Percentiles rank a stretch among this genome's conserved stretches.
phyloP scores from a whole-genome alignment of 2,797 vertebrate species.

The Sciurus carolinensis region DNA sequence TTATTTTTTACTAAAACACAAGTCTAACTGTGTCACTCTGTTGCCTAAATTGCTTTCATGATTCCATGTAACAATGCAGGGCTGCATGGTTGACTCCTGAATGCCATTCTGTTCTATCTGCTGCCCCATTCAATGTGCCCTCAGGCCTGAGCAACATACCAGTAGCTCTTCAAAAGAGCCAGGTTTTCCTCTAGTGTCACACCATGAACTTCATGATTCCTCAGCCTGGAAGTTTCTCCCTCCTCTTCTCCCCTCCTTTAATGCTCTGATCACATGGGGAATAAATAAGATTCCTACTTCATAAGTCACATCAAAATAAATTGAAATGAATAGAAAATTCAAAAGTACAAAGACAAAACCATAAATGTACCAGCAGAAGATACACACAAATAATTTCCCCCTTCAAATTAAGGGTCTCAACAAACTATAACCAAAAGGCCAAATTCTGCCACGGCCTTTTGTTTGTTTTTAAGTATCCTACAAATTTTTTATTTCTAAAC shows the following conservation, averaged over 20 bases:
- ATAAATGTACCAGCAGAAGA: neutral
- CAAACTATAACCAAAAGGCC: neutral
- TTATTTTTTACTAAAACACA: neutral
- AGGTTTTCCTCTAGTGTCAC: neutral
- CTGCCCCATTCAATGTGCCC: too few relatives aligned
- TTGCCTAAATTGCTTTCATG: neutral
- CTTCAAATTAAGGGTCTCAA: neutral
- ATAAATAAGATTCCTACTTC: neutral
- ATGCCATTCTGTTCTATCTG: neutral
- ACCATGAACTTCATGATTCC: neutral
- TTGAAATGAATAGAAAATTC: neutral
- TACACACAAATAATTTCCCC: neutral
- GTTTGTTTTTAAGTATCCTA: too few relatives aligned
- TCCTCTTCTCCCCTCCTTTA: neutral
- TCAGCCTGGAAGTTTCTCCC: neutral
- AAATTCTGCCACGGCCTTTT: neutral
- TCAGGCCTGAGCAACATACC: neutral
- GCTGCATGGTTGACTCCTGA: neutral
- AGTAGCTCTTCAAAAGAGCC: neutral
- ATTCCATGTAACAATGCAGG: neutral
- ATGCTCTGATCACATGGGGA: neutral
- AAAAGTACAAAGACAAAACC: constrained; percentile 11
- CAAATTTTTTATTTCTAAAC: too few relatives aligned
- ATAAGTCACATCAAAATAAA: neutral
- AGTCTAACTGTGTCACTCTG: neutral